Base-by-base conservation (phyloP, 2,888 invertebrate genomes). In the Emmelina monodactyla region DNA sequence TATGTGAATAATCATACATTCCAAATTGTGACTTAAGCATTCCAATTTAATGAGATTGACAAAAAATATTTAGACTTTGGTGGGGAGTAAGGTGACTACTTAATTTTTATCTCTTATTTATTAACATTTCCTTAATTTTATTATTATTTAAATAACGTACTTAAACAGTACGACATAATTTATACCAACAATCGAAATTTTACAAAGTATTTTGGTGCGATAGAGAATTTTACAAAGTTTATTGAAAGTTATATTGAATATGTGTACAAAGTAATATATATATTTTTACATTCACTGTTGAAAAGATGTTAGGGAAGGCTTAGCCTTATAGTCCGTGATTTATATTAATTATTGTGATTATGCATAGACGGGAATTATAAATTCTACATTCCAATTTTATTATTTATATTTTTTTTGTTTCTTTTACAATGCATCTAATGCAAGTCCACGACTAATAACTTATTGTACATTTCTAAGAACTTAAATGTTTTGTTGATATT, bases 211-310 rank as follows among this genome's bases (percentile, higher is more conserved):
- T 71, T 73, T 76, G 79, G 79, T 78, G 76, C 79, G 75, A 71
- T 76, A 75, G 73, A 64, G 62, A 78, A 76, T 72, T 78, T 58
- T 78, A 76, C 75, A 76, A 78, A 72, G 67, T 75, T 73, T 71
- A 60, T 61, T 63, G 60, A 63, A 64, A 58, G 53, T 55, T 60
- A 64, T 63, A 57, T 60, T 58, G 60, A 62, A 72, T 60, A 75
- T 32, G 58, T 79, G 78, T 79, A 79, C 78, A 78, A 78, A 78
- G 73, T 76, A 75, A 75, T 75, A 76, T 78, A 76, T 78, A 76
- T 78, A 76, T 78, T 78, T 78, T 76, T 78, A 76, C 73, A 78
- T 73, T 71, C 64, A 62, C 70, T 72, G 71, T 73, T 69, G 67
- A 72, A 62, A 67, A 63, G 51, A 59, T 50, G 62, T 68, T 68